A percentile compares a stretch with the other conserved stretches of the same genome.
phyloP scores from a whole-genome alignment of 2,797 vertebrate genomes.

The Etheostoma nigrum region DNA sequence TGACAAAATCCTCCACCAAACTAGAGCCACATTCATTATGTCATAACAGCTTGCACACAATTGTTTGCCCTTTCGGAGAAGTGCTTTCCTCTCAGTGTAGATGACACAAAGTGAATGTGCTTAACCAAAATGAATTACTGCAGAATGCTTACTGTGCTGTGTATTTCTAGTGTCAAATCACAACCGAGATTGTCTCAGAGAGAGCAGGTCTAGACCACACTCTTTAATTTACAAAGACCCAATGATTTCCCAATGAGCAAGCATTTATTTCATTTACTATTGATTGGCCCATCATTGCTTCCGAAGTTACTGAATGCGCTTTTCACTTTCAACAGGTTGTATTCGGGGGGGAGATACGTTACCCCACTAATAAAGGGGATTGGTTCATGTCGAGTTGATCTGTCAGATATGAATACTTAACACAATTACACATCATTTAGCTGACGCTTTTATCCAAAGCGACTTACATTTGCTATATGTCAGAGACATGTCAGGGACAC shows the following conservation, averaged over 20 bases:
- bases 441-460: no score
- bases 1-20: constrained; percentile 38
- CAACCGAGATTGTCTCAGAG: no score
- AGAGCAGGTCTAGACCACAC: no score
- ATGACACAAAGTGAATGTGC: constrained; percentile 39
- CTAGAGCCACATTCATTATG: constrained; percentile 32
- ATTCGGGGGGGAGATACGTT: neutral
- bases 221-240: no score
- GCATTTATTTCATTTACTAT: no score
- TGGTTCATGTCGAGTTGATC: neutral
- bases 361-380: neutral
- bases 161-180: neutral
- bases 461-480: no score
- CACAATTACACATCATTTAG: no score
- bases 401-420: neutral
- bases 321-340: neutral
- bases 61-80: constrained; percentile 48
- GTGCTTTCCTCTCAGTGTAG: constrained; percentile 12
- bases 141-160: constrained; percentile 9
- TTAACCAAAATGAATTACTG: constrained; percentile 57
- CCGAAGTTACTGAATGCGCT: neutral
- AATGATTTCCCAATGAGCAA: no score
- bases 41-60: constrained; percentile 36
- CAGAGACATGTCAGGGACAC: no score
- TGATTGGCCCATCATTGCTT: no score